These are phyloP conservation scores for Thera britannica DNA, from an alignment of 2,888 invertebrate species.

Conservation along the genomic window DNA sequence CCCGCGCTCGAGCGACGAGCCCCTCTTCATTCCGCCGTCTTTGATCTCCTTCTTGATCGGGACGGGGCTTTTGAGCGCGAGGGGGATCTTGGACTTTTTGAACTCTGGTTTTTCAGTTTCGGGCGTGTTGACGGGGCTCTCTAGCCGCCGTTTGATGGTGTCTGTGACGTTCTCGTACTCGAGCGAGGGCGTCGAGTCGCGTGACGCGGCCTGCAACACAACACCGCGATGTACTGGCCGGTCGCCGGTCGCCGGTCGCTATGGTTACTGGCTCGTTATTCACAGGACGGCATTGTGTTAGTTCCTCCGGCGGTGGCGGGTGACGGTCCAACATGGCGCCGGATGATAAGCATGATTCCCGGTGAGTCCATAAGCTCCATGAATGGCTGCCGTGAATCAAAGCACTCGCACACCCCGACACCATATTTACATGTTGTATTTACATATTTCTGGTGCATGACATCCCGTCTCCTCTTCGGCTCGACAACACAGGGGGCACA, in stretches of 20 bases:
- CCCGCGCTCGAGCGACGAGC: conserved; percentile 60
- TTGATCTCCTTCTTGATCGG: conserved; percentile 68
- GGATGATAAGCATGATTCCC: conserved; percentile 37
- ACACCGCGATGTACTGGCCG: conserved; percentile 42
- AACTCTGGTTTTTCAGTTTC: conserved; percentile 67
- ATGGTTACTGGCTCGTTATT: too few relatives aligned
- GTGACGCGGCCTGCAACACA: conserved; percentile 63
- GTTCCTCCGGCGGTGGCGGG: conserved; percentile 10
- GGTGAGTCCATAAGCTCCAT: conserved; percentile 32
- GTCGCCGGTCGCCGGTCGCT: not conserved
- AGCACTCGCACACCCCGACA: conserved; percentile 37
- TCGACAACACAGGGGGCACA: conserved; percentile 31
- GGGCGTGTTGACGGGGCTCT: conserved; percentile 74
- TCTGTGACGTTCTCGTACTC: conserved; percentile 86
- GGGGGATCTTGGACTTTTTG: conserved; percentile 77
- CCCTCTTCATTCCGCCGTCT: conserved; percentile 60
- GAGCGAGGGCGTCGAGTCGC: conserved; percentile 30
- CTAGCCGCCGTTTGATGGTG: conserved; percentile 86
- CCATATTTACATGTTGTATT: conserved; percentile 38
- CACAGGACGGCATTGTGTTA: conserved; percentile 29
- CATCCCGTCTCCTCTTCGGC: conserved; percentile 1
- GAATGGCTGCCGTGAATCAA: conserved; percentile 25
- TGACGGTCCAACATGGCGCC: conserved; percentile 9
- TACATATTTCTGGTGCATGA: conserved; percentile 23
- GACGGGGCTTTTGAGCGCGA: conserved; percentile 72